Percentiles rank a stretch among this genome's conserved stretches.
phyloP scores from a whole-genome alignment of 2,797 vertebrate species.

The Lerista edwardsae region DNA sequence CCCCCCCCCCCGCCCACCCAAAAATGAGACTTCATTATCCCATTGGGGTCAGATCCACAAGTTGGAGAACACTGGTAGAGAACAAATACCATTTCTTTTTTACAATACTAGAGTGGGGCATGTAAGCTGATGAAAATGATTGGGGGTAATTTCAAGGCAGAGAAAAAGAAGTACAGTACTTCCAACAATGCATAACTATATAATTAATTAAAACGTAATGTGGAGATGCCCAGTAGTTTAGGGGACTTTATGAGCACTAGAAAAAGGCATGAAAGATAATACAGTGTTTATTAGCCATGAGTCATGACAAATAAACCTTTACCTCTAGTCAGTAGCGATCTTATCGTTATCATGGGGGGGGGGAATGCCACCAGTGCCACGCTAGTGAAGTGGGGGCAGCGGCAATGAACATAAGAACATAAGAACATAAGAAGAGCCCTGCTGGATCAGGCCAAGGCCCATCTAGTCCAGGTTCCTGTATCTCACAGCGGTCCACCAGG shows the following conservation, averaged over 20 bases:
- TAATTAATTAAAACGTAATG: neutral
- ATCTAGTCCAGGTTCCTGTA: no score
- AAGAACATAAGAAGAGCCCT: no score
- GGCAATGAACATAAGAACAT: no score
- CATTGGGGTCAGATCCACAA: no score
- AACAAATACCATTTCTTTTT: neutral
- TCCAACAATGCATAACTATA: neutral
- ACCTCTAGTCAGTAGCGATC: no score
- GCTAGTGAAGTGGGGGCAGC: no score
- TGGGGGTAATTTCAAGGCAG: neutral
- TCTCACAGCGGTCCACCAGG: no score
- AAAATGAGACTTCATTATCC: no score
- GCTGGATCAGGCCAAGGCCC: no score
- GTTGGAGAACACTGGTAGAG: neutral
- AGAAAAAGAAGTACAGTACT: neutral
- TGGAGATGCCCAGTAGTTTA: neutral
- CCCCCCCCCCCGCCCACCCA: no score
- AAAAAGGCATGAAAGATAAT: neutral
- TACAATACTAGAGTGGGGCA: neutral
- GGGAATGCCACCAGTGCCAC: no score
- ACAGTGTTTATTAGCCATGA: neutral
- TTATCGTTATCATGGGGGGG: no score
- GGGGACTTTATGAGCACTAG: neutral
- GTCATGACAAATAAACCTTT: neutral
- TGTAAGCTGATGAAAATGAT: neutral